phyloP scores from a whole-genome alignment of 2,113 vertebrate species.

The Nothocercus julius region DNA sequence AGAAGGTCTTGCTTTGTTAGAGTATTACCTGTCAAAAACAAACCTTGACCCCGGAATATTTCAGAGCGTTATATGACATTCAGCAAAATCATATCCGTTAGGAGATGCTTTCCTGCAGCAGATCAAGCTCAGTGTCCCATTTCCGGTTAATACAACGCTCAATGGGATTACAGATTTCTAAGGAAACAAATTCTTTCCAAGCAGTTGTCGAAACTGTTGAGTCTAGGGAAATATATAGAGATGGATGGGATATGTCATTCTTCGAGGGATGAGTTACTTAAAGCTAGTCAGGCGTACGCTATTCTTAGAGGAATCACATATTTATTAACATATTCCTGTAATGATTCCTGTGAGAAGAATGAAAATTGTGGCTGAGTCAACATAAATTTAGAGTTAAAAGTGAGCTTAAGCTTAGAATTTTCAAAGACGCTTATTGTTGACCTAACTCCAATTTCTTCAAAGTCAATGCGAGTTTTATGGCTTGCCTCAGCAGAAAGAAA shows the following conservation, averaged over 20 bases:
- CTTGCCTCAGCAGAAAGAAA: not conserved
- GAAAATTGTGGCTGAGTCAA: constrained; percentile 42
- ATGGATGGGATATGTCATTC: constrained; percentile 59
- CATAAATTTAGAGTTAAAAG: constrained; percentile 49
- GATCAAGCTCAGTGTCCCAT: constrained; percentile 28
- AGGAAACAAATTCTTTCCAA: constrained; percentile 68
- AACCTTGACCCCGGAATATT: constrained; percentile 31
- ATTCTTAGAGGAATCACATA: constrained; percentile 51
- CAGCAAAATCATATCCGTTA: constrained; percentile 49
- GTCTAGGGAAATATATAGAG: constrained; percentile 66
- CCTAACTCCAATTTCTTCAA: not conserved
- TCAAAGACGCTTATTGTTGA: not conserved
- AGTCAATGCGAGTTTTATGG: not conserved
- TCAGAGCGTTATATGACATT: constrained; percentile 30
- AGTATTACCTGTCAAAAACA: constrained; percentile 61
- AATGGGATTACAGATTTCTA: constrained; percentile 61
- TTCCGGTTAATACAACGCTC: constrained; percentile 46
- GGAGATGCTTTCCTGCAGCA: constrained; percentile 56
- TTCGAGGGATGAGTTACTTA: constrained; percentile 64
- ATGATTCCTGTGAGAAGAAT: constrained; percentile 53
- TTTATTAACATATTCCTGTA: constrained; percentile 61
- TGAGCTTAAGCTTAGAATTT: constrained; percentile 41
- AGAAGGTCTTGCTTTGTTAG: constrained; percentile 6
- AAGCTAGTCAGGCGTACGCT: constrained; percentile 33
- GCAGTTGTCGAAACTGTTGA: constrained; percentile 56